Conservation (phyloP, 2,113 vertebrate genomes). For the Nannobrachium achirus region DNA sequence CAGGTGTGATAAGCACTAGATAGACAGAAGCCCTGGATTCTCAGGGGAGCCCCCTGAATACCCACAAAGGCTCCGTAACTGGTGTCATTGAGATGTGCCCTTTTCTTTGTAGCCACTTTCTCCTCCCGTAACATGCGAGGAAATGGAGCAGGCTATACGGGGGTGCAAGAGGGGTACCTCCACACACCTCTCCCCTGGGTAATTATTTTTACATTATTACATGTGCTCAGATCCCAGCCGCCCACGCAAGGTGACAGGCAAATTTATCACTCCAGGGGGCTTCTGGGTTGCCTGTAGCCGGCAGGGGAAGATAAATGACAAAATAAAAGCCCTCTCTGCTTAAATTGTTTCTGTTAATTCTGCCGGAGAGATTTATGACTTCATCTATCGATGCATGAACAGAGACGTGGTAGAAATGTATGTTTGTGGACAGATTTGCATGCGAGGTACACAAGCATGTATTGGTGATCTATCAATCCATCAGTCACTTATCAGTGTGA, state of each 20-base stretch:
- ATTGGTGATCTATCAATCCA: conserved; percentile 66
- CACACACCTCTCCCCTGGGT: conserved; percentile 79
- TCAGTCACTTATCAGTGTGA: conserved; percentile 61
- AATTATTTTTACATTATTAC: conserved; percentile 89
- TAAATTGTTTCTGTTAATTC: conserved; percentile 88
- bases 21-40: conserved; percentile 48
- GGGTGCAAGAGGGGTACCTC: conserved; percentile 61
- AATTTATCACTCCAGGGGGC: conserved; percentile 83
- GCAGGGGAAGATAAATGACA: conserved; percentile 82
- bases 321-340: conserved; percentile 84
- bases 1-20: conserved; percentile 72
- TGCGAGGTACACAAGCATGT: conserved; percentile 59
- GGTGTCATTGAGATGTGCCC: conserved; percentile 77
- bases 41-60: conserved; percentile 60
- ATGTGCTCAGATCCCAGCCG: conserved; percentile 83
- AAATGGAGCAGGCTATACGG: conserved; percentile 49
- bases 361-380: conserved; percentile 82
- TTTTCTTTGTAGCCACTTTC: conserved; percentile 38
- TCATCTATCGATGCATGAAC: conserved; percentile 76
- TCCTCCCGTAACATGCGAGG: conserved; percentile 49
- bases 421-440: conserved; percentile 58
- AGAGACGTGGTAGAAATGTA: conserved; percentile 67
- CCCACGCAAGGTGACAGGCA: conserved; percentile 82
- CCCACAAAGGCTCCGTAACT: conserved; percentile 73
- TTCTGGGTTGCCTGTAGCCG: conserved; percentile 61